Evolutionary conservation across 2,797 vertebrate species (phyloP), one percentile per base, ranked within the genome.

Genomic region (Pachyuromys duprasi): DNA sequence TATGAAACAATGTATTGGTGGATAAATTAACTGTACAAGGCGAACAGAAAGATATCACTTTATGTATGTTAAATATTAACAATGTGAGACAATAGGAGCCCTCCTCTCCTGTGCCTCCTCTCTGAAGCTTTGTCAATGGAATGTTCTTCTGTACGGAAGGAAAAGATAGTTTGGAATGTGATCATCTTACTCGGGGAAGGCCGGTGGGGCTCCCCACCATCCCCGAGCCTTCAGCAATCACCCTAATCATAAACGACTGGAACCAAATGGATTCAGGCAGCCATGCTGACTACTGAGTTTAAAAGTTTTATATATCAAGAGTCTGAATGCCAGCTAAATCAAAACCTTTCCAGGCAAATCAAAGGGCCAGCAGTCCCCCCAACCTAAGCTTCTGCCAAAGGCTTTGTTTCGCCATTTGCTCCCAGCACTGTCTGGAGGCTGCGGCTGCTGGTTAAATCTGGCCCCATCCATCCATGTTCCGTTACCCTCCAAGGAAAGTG

Each of bases 241-340:
- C 89, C 96, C 83, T 98, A 98, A 98, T 98, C 97, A 97, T 96
- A 98, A 98, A 80, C 97, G 98, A 98, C 98, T 97, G 95, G 93
- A 98, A 97, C 96, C 97, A 97, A 96, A 97, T 97, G 97, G 97
- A 98, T 98, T 98, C 98, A 98, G 97, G 98, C 98, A 98, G 97
- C 97, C 98, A 93, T 95, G 97, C 95, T 97, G 98, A 98, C 98
- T 97, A 94, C 97, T 95, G 93, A 97, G 95, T 97, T 97, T 95
- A 94, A 93, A 97, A 98, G 98, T 97, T 97, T 98, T 98, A 97
- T 96, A 92, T 97, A 98, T 98, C 96, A 97, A 97, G 95, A 95
- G 97, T 97, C 97, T 98, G 97, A 95, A 97, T 75, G 80, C 96
- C 96, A 98, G 92, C 97, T 97, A 98, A 98, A 98, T 97, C 97